Base-by-base conservation (phyloP, 2,888 invertebrate species). In the Tupiocoris notatus region DNA sequence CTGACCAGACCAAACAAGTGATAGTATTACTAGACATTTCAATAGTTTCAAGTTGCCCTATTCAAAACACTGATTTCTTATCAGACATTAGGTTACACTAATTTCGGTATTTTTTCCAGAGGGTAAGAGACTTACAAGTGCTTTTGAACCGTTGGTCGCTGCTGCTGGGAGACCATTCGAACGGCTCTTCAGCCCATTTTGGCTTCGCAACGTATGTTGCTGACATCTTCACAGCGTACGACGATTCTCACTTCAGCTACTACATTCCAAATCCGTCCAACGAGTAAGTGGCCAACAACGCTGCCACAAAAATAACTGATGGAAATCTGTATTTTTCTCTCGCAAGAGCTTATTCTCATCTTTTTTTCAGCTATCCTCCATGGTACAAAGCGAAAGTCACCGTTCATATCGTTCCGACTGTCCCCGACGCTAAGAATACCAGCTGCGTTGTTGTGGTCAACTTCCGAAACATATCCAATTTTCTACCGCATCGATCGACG, bases 391-490 rank as follows among this genome's bases (percentile, higher is more conserved):
- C 85, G 56, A 84, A 82, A 79, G 79, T 85, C n/a, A 81, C 83
- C 20, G 80, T 86, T 75, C 83, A 83, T 62, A 81, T 85, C 17
- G 80, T 81, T n/a, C 77, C 80, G 9, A 73, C 77, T 16, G 76
- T 67, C 17, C 62, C 76, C 20, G 80, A 78, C 58, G 65, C 74
- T 1, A 82, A 81, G 75, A 79, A 79, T 18, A 81, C 80, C 7
- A 81, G 81, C 67, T 81, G 80, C 64, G 78, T 82, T 2, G 79
- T 88, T 9, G 86, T 88, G 20, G 86, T 89, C 6, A 86, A 88
- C 79, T 92, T 90, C 82, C 88, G 87, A 80, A 89, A 90, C 81
- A 83, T 91, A 76, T 87, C 88, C 6, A 84, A 86, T 2, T 88
- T 89, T 80, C 84, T 91, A 78, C 90, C 91, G 0, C 66, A 76